Evolutionary conservation across 64 coral and sea anemone species (phyloP).

Genomic region (Hydrozoanthus tunicans): DNA sequence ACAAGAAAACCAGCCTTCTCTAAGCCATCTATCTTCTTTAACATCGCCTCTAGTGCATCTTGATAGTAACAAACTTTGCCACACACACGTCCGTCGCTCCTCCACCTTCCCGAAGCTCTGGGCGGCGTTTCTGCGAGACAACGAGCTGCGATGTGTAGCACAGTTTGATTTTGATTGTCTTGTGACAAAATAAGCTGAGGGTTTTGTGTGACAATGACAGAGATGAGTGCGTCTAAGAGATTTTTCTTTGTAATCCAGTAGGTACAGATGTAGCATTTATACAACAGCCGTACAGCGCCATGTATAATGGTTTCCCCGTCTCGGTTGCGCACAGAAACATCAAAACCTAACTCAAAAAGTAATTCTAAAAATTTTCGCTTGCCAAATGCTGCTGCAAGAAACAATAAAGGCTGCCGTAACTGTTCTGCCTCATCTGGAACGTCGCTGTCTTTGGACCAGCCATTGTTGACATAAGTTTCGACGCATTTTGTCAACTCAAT

Average conservation of each 20-base stretch:
- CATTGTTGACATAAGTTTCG: constrained; percentile 33
- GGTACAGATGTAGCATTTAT: constrained; percentile 45
- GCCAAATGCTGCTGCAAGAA: constrained; percentile 48
- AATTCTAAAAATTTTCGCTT: constrained; percentile 50
- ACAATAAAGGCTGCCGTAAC: constrained; percentile 25
- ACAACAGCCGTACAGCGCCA: constrained; percentile 25
- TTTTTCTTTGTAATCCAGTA: constrained; percentile 60
- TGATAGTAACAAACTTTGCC: constrained; percentile 54
- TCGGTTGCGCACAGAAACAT: constrained; percentile 26
- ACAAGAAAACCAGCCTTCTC: constrained; percentile 23
- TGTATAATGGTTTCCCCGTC: constrained; percentile 35
- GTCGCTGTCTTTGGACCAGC: constrained; percentile 48
- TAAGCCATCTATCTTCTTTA: constrained; percentile 15
- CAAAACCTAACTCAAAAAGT: constrained; percentile 37
- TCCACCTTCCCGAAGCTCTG: constrained; percentile 34
- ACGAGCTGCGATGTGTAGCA: constrained; percentile 23
- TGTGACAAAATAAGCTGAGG: constrained; percentile 36
- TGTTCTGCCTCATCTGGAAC: constrained; percentile 29
- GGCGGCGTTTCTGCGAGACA: not conserved
- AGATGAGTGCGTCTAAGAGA: not conserved
- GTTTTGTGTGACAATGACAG: constrained; percentile 24
- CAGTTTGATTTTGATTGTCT: constrained; percentile 29
- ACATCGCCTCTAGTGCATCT: constrained; percentile 24
- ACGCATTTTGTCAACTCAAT: constrained; percentile 20
- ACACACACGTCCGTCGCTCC: not conserved